Base-by-base conservation (phyloP, 1,140 invertebrate genomes). In the Drosophila sp. region DNA sequence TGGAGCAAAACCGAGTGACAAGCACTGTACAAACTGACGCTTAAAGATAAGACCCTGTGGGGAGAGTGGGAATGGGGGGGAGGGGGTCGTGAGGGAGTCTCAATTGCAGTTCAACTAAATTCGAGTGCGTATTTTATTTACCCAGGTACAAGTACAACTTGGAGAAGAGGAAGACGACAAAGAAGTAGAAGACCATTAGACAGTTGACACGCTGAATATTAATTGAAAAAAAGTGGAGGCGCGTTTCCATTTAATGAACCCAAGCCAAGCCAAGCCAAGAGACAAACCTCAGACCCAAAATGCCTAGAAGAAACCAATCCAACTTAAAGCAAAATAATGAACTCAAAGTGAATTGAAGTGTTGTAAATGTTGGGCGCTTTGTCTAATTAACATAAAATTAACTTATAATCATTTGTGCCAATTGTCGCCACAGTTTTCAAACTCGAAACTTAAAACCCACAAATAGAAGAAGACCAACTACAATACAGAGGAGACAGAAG, bases 311-410 rank as follows among this genome's bases (percentile, higher is more conserved):
- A 40, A 38, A 63, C 46, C 50, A 64, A 54, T 21, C 27, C 62
- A 53, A 38, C 18, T 58, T n/a, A 48, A 53, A 21, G 21, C 21
- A 21, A 21, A n/a, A n/a, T n/a, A n/a, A 50, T 21, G 5, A 64
- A 56, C 13, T 45, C 11, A 40, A 48, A 46, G 41, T 58, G 53
- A 58, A 70, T 25, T 63, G 34, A 51, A 58, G 32, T 36, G 40
- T 43, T 40, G 64, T 51, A 38, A 65, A 65, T 53, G 45, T 40
- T 72, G 53, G 38, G 76, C 50, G 48, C 64, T 65, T 40, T 46
- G 67, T 54, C 71, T 82, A 82, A 81, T 87, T 87, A 67, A 65
- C 82, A 87, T 87, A 76, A 76, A 73, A 87, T 87, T 87, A 89
- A 87, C 76, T 87, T 89, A 58, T 72, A 87, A 87, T 87, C 87